Evolutionary conservation across 2,797 vertebrate genomes (phyloP).

Genomic region (Melanotaenia nigrans): DNA sequence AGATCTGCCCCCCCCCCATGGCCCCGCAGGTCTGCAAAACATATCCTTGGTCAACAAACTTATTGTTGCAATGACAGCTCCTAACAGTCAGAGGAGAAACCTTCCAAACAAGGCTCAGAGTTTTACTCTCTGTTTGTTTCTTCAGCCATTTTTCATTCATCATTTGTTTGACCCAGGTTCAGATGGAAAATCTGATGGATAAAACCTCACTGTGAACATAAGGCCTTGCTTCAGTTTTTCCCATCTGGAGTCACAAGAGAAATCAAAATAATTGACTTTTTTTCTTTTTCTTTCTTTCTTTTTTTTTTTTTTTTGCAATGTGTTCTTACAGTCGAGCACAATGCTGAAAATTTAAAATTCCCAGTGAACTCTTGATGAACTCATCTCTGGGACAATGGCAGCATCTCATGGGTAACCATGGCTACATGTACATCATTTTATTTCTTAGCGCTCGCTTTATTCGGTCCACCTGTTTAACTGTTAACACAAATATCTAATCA

Average conservation of each 20-base stretch:
- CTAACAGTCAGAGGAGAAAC: slow-evolving; percentile 5
- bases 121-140: not conserved
- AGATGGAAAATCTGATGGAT: not conserved
- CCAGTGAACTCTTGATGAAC: not conserved
- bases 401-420: not conserved
- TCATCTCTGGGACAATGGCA: not conserved
- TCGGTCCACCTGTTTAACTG: too few relatives aligned
- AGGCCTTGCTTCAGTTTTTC: too few relatives aligned
- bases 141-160: not conserved
- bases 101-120: not conserved
- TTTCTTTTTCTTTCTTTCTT: too few relatives aligned
- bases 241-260: too few relatives aligned
- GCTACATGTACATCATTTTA: not conserved
- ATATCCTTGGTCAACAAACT: slow-evolving; percentile 17
- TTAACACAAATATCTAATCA: too few relatives aligned
- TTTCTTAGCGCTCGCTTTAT: too few relatives aligned
- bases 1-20: slow-evolving; percentile 14
- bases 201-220: not conserved
- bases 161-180: not conserved
- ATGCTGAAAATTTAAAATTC: too few relatives aligned
- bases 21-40: slow-evolving; percentile 7
- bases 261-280: too few relatives aligned
- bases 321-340: too few relatives aligned
- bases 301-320: too few relatives aligned
- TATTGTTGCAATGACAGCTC: slow-evolving; percentile 5